phyloP scores from a whole-genome alignment of 92 coral and sea anemone genomes.

The Bergia sp. region DNA sequence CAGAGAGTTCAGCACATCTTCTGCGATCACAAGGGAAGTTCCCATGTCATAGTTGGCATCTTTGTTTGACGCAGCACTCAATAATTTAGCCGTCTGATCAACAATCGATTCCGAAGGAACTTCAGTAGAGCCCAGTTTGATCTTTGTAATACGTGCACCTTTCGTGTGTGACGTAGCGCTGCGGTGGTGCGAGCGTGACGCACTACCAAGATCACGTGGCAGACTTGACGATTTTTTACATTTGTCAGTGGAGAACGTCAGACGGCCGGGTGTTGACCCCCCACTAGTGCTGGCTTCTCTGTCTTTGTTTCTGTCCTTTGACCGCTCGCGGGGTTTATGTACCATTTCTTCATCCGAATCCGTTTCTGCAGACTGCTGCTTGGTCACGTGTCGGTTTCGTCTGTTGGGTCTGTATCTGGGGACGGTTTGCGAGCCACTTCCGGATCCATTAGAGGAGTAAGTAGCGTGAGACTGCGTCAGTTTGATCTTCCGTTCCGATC shows the following conservation, averaged over 20 bases:
- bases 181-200: conserved; percentile 59
- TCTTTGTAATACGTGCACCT: conserved; percentile 81
- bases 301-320: conserved; percentile 40
- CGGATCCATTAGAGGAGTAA: conserved; percentile 42
- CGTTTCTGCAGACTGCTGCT: conserved; percentile 59
- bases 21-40: conserved; percentile 67
- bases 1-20: conserved; percentile 83
- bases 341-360: conserved; percentile 84
- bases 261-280: conserved; percentile 38
- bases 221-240: conserved; percentile 68
- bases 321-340: conserved; percentile 50
- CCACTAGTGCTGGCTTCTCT: conserved; percentile 30
- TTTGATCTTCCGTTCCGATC: conserved; percentile 84
- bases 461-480: conserved; percentile 62
- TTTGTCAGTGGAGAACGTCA: conserved; percentile 55
- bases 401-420: conserved; percentile 69
- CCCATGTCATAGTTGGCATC: conserved; percentile 65
- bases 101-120: conserved; percentile 80
- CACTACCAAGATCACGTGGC: conserved; percentile 76
- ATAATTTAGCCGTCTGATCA: conserved; percentile 80
- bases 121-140: conserved; percentile 75
- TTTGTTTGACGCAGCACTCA: conserved; percentile 69
- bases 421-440: conserved; percentile 73
- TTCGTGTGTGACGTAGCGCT: conserved; percentile 58
- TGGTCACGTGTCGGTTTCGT: conserved; percentile 65